These are phyloP conservation scores for Pseudobourletiella spinata DNA, from an alignment of 1,140 invertebrate genomes.

Conservation along the genomic window DNA sequence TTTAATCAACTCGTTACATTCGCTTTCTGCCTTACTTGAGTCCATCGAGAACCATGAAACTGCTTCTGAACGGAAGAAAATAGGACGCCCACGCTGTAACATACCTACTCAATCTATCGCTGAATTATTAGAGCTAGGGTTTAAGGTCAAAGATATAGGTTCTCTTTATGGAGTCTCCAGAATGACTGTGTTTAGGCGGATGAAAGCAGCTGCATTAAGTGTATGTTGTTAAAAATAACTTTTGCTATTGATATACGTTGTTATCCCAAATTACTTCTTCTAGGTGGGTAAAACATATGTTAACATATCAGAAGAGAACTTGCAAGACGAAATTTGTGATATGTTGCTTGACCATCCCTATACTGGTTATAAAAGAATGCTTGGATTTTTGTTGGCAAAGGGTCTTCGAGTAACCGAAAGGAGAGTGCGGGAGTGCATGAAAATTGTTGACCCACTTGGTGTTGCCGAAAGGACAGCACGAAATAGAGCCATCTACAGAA, in stretches of 20 bases:
- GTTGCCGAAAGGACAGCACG: conserved; percentile 2
- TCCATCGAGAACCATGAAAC: too few species aligned
- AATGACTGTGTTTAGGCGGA: not conserved
- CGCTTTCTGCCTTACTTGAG: too few species aligned
- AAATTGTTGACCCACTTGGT: conserved; percentile 18
- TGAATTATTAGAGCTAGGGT: too few species aligned
- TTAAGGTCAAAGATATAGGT: not conserved
- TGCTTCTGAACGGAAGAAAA: too few species aligned
- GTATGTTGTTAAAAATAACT: not conserved
- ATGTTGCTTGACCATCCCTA: conserved; percentile 6
- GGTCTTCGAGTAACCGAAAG: conserved; percentile 10
- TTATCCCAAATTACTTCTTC: not conserved
- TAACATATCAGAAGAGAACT: not conserved
- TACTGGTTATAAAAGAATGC: conserved; percentile 28
- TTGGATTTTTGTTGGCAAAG: conserved; percentile 6
- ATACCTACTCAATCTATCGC: too few species aligned
- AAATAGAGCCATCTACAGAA: conserved; percentile 15
- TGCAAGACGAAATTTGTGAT: not conserved
- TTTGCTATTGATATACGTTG: too few species aligned
- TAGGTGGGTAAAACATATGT: conserved; percentile 3
- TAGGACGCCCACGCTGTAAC: too few species aligned
- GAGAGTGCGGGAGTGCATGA: conserved; percentile 1
- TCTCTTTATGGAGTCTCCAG: not conserved
- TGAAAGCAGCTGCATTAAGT: not conserved
- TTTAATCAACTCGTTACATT: too few species aligned